Conservation (phyloP, 64 coral and sea anemone species). For the Dendronephthya gigantea region DNA sequence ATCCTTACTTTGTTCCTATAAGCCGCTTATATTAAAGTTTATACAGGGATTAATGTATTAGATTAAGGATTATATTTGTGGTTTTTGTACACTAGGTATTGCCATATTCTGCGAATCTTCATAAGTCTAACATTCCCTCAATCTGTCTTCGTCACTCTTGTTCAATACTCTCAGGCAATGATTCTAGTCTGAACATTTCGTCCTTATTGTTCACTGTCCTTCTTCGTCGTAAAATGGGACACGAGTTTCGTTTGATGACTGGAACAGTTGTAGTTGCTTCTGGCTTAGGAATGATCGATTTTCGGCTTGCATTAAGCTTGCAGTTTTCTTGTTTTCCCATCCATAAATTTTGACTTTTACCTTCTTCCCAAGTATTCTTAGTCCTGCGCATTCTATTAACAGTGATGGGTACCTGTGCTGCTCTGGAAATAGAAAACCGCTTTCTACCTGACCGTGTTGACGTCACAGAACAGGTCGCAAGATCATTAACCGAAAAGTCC, state of each 20-base stretch:
- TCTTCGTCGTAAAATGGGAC: neutral
- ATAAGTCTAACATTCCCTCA: too few relatives aligned
- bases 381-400: neutral
- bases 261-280: neutral
- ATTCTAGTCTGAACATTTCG: too few relatives aligned
- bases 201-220: neutral
- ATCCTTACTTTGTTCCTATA: too few relatives aligned
- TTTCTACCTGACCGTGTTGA: neutral
- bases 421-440: neutral
- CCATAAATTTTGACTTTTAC: neutral
- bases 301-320: too few relatives aligned
- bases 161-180: too few relatives aligned
- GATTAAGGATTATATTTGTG: too few relatives aligned
- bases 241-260: neutral
- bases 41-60: too few relatives aligned
- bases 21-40: too few relatives aligned
- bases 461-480: neutral
- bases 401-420: neutral
- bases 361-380: neutral
- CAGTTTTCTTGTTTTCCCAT: too few relatives aligned
- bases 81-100: too few relatives aligned
- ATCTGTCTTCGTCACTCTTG: too few relatives aligned
- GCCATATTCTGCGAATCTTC: too few relatives aligned
- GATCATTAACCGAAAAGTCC: neutral
- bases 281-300: neutral